phyloP scores from a whole-genome alignment of 2,888 invertebrate genomes.

The Eilema griseolum region DNA sequence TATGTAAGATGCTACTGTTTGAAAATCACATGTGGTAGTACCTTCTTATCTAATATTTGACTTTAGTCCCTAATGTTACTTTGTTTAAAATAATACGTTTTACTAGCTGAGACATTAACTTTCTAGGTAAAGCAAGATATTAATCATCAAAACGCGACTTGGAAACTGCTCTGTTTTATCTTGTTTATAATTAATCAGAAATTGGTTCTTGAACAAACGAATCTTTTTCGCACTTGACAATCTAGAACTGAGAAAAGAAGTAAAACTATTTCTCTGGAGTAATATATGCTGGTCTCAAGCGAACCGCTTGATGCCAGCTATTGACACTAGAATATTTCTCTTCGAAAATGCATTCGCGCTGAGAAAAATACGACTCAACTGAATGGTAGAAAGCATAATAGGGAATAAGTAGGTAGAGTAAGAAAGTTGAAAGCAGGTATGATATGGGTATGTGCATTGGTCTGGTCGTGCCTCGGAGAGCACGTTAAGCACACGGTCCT shows the following conservation, averaged over 20 bases:
- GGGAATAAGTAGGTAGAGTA: not conserved
- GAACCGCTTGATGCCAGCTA: not conserved
- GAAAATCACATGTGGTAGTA: not conserved
- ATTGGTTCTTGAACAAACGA: not conserved
- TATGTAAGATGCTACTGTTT: not conserved
- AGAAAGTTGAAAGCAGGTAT: too few relatives aligned
- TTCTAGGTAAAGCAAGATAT: not conserved
- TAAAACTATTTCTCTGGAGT: not conserved
- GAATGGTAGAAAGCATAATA: too few relatives aligned
- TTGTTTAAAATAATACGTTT: not conserved
- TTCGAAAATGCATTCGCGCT: not conserved
- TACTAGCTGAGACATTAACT: not conserved
- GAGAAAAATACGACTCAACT: not conserved
- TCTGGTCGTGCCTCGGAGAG: too few relatives aligned
- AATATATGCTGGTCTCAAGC: too few relatives aligned
- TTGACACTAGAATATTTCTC: not conserved
- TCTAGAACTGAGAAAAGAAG: not conserved
- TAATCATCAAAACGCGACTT: not conserved
- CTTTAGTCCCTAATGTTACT: not conserved
- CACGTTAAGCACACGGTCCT: too few relatives aligned
- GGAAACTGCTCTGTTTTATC: not conserved
- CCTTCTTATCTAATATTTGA: not conserved
- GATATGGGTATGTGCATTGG: too few relatives aligned
- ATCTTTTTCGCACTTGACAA: not conserved
- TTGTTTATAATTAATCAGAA: constrained; percentile 6